These are phyloP conservation scores for Myotis planiceps DNA, from an alignment of 2,797 vertebrate species.

Conservation along the genomic window DNA sequence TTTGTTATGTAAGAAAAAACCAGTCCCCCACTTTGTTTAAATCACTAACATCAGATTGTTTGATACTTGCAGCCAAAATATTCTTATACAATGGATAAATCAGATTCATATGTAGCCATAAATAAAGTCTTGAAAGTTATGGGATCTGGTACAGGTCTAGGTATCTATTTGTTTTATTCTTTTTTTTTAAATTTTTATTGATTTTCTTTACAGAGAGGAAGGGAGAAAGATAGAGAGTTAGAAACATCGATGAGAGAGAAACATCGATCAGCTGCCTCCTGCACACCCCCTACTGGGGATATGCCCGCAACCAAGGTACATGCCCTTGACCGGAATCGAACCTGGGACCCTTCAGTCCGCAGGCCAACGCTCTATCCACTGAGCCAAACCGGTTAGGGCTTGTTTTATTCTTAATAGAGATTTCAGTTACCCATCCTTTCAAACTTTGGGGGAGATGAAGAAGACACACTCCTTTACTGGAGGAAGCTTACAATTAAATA, in stretches of 20 bases:
- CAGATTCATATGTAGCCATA: not conserved
- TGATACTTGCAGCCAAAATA: not conserved
- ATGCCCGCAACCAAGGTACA: too few relatives aligned
- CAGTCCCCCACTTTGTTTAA: not conserved
- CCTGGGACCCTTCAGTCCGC: too few relatives aligned
- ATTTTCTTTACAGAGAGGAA: too few relatives aligned
- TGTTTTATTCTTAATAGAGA: not conserved
- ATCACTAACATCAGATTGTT: not conserved
- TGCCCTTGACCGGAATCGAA: too few relatives aligned
- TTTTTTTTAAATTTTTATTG: too few relatives aligned
- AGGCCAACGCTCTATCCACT: too few relatives aligned
- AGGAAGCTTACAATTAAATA: constrained; percentile 74
- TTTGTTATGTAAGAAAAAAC: not conserved
- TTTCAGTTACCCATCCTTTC: not conserved
- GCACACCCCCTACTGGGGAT: too few relatives aligned
- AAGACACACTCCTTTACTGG: constrained; percentile 27
- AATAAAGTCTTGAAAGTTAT: constrained; percentile 20
- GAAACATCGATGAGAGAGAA: too few relatives aligned
- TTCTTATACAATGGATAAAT: not conserved
- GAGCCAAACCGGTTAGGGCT: too few relatives aligned
- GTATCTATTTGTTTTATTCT: not conserved
- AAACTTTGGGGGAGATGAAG: constrained; percentile 10
- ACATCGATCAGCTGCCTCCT: too few relatives aligned
- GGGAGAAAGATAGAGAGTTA: too few relatives aligned
- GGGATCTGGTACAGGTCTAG: not conserved